phyloP scores from a whole-genome alignment of 2,797 vertebrate species.

The Periophthalmus magnuspinnatus region DNA sequence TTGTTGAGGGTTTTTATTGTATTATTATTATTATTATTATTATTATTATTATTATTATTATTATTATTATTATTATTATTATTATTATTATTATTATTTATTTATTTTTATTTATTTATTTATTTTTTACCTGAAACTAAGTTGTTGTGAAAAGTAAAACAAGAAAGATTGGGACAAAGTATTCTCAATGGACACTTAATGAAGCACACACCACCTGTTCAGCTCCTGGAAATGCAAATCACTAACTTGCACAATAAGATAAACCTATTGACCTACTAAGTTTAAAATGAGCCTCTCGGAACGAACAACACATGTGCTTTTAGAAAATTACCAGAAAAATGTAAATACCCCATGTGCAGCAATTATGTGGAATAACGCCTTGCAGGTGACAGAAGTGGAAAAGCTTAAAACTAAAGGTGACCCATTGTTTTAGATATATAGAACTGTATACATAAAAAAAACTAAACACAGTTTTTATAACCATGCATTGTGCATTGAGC shows the following conservation, averaged over 20 bases:
- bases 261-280: background rate
- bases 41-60: no score
- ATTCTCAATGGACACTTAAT: background rate
- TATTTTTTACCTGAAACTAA: no score
- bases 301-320: background rate
- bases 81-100: no score
- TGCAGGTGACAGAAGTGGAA: background rate
- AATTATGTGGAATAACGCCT: background rate
- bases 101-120: no score
- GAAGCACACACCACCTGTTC: background rate
- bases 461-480: constrained; percentile 21
- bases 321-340: no score
- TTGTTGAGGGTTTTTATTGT: background rate
- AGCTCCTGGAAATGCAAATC: background rate
- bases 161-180: background rate
- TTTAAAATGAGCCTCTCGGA: background rate
- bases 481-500: constrained; percentile 15
- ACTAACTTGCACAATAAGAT: background rate
- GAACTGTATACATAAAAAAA: no score
- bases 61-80: no score
- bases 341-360: background rate
- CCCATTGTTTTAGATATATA: background rate
- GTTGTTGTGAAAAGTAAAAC: background rate
- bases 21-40: no score
- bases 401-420: background rate